phyloP scores from a whole-genome alignment of 2,113 vertebrate species.

The Ardeotis arabs region DNA sequence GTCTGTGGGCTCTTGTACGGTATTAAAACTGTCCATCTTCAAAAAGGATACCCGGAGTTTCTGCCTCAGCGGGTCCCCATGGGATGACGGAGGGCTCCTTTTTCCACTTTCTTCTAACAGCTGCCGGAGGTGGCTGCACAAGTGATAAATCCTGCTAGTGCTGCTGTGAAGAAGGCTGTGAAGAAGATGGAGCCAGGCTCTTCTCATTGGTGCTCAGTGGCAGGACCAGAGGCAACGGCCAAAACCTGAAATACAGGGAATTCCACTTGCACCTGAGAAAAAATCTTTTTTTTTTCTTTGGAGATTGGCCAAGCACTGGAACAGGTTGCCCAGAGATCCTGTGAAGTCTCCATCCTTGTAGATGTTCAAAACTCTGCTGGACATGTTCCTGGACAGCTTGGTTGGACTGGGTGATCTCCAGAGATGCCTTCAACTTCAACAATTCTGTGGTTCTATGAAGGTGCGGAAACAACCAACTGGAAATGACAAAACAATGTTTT shows the following conservation, averaged over 20 bases:
- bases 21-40: slow-evolving; percentile 54
- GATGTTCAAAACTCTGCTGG: neutral
- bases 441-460: neutral
- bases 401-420: neutral
- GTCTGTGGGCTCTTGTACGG: neutral
- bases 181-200: neutral
- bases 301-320: neutral
- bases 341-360: neutral
- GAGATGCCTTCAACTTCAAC: neutral
- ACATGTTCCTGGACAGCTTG: neutral
- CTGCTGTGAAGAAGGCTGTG: neutral
- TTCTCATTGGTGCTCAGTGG: neutral
- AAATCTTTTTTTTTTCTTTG: neutral
- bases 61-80: neutral
- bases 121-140: neutral
- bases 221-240: neutral
- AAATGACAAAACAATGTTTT: neutral
- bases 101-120: neutral
- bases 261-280: neutral
- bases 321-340: neutral
- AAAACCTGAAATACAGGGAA: neutral
- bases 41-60: neutral
- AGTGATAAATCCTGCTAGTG: neutral
- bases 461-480: neutral
- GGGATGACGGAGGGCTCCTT: accelerated